Evolutionary conservation across 2,888 invertebrate genomes (phyloP).

Genomic region (Lasioglossum zephyrum): DNA sequence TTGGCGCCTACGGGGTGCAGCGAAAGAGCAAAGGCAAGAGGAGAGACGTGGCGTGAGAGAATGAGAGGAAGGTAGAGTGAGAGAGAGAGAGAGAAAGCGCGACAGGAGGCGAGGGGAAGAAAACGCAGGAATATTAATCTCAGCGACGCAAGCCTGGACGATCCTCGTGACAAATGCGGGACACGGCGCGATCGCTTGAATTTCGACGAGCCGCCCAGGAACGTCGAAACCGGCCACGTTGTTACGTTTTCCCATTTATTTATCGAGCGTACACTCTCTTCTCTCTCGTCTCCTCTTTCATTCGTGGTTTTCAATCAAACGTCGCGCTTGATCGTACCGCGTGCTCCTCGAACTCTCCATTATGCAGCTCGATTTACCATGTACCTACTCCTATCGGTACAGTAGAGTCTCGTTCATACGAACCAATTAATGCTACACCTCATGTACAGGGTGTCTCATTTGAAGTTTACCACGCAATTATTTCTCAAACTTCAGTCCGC

Average conservation of each 20-base stretch:
- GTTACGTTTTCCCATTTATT: conserved; percentile 50
- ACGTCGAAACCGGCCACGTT: conserved; percentile 49
- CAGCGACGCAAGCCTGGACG: conserved; percentile 60
- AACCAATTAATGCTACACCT: background rate
- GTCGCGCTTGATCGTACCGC: conserved; percentile 14
- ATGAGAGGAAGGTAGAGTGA: background rate
- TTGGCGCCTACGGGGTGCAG: conserved; percentile 63
- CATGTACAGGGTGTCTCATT: background rate
- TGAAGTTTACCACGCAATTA: background rate
- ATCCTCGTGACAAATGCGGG: conserved; percentile 75
- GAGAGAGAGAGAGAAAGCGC: background rate
- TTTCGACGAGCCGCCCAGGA: conserved; percentile 65
- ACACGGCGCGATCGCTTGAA: conserved; percentile 72
- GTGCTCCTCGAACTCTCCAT: background rate
- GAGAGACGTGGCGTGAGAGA: background rate
- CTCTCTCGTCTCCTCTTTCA: background rate
- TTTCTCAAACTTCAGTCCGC: background rate
- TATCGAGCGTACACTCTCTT: conserved; percentile 19
- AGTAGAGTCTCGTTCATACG: background rate
- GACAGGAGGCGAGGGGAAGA: conserved; percentile 34
- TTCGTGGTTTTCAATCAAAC: conserved; percentile 3
- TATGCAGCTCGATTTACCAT: background rate
- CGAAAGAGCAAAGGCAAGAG: conserved; percentile 4
- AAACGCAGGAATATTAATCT: conserved; percentile 74
- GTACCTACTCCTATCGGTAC: background rate